These are phyloP conservation scores for Kradibia gibbosae DNA, from an alignment of 1,140 invertebrate genomes.

Conservation along the genomic window DNA sequence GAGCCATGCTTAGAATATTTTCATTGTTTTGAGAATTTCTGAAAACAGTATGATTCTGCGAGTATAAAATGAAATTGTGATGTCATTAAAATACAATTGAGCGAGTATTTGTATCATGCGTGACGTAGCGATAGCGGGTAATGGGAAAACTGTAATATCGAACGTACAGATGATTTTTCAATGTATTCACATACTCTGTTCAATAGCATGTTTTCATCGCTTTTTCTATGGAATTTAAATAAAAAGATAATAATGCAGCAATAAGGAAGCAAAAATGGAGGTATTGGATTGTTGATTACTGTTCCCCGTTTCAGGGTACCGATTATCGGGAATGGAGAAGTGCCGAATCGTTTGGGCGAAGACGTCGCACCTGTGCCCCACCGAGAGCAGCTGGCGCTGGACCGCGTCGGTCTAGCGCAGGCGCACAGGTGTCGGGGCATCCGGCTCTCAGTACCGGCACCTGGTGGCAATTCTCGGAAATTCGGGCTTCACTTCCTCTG, in stretches of 20 bases:
- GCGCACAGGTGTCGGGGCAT: background rate
- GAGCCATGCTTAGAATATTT: background rate
- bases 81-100: background rate
- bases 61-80: slow-evolving; percentile 18
- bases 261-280: too few species aligned
- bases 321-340: too few species aligned
- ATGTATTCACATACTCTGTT: slow-evolving; percentile 9
- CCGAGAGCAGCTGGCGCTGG: too few species aligned
- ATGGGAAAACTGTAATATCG: background rate
- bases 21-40: slow-evolving; percentile 1
- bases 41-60: background rate
- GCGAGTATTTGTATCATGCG: background rate
- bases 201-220: slow-evolving; percentile 18
- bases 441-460: background rate
- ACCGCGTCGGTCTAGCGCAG: background rate
- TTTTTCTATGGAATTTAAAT: slow-evolving; percentile 37
- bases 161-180: slow-evolving; percentile 19
- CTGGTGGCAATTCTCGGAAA: background rate
- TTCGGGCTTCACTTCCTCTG: background rate
- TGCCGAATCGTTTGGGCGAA: too few species aligned
- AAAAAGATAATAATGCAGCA: slow-evolving; percentile 10
- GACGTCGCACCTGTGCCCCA: too few species aligned
- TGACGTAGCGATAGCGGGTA: too few species aligned
- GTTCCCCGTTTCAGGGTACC: too few species aligned
- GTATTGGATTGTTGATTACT: too few species aligned